Percentiles rank a stretch among this genome's conserved stretches.
Evolutionary conservation across 2,888 invertebrate species (phyloP).

Genomic region (Cartodere bifasciata): DNA sequence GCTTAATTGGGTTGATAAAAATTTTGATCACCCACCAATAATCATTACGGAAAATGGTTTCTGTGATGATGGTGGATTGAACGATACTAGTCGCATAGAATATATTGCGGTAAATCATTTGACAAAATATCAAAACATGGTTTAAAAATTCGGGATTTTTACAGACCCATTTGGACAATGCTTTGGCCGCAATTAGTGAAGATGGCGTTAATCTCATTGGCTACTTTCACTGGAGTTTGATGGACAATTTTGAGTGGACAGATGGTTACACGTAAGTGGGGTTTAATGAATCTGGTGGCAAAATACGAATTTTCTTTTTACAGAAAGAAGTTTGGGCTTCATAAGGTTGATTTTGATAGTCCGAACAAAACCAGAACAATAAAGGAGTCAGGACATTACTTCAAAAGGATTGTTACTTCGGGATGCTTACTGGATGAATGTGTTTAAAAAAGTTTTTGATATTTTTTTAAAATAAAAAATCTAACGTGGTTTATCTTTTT

Average conservation of each 20-base stretch:
- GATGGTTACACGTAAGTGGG: conserved; percentile 16
- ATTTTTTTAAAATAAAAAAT: too few relatives aligned
- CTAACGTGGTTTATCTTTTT: too few relatives aligned
- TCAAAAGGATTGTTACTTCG: conserved; percentile 1
- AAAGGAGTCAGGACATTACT: neutral
- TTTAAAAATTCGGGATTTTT: too few relatives aligned
- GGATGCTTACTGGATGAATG: neutral
- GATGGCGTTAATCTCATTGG: conserved; percentile 17
- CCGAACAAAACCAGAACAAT: neutral
- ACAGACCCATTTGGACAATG: too few relatives aligned
- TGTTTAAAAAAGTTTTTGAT: neutral
- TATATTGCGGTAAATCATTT: conserved; percentile 21
- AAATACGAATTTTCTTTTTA: too few relatives aligned
- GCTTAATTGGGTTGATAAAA: conserved; percentile 31
- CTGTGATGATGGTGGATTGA: conserved; percentile 34
- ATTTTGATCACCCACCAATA: conserved; percentile 37
- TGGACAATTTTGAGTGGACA: conserved; percentile 20
- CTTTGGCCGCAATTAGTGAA: neutral
- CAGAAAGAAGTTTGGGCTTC: conserved; percentile 1
- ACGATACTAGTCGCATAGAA: conserved; percentile 35
- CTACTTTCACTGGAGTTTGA: conserved; percentile 19
- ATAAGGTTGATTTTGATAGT: neutral
- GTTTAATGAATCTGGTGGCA: too few relatives aligned
- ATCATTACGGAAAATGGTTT: conserved; percentile 46
- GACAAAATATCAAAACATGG: conserved; percentile 1